These are phyloP conservation scores for Chelon auratus DNA, from an alignment of 2,797 vertebrate genomes.

Conservation along the genomic window DNA sequence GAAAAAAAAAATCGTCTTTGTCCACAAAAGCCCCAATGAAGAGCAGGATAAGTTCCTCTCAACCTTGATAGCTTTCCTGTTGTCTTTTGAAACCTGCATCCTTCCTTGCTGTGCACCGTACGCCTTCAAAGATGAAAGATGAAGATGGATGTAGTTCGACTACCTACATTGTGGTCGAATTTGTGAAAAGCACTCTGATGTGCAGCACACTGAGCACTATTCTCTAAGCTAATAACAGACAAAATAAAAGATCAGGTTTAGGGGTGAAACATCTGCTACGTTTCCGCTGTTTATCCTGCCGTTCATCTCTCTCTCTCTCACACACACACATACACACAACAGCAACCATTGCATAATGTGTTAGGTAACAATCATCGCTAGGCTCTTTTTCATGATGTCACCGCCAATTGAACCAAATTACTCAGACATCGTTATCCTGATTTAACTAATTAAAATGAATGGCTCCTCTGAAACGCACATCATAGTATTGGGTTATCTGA, in stretches of 20 bases:
- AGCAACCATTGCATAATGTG: constrained; percentile 45
- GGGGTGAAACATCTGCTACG: constrained; percentile 45
- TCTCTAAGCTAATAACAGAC: constrained; percentile 4
- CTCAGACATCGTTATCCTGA: constrained; percentile 9
- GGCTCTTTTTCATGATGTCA: constrained; percentile 5
- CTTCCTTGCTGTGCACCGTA: background rate
- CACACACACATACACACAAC: constrained; percentile 22
- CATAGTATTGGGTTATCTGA: background rate
- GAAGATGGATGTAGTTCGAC: background rate
- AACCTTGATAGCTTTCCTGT: background rate
- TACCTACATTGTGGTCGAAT: background rate
- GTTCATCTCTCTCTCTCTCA: constrained; percentile 8
- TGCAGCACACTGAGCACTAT: constrained; percentile 4
- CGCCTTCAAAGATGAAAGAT: background rate
- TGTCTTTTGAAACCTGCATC: background rate
- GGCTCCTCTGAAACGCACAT: background rate
- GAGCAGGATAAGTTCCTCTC: too few species aligned
- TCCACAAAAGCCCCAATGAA: too few species aligned
- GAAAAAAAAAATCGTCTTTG: too few species aligned
- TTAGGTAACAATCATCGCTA: constrained; percentile 42
- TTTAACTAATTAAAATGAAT: background rate
- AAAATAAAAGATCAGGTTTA: constrained; percentile 23
- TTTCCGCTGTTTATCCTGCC: constrained; percentile 27
- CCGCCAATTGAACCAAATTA: constrained; percentile 27
- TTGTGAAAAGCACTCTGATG: background rate